Evolutionary conservation across 2,888 invertebrate genomes (phyloP).

Genomic region (Parelbella ahira): DNA sequence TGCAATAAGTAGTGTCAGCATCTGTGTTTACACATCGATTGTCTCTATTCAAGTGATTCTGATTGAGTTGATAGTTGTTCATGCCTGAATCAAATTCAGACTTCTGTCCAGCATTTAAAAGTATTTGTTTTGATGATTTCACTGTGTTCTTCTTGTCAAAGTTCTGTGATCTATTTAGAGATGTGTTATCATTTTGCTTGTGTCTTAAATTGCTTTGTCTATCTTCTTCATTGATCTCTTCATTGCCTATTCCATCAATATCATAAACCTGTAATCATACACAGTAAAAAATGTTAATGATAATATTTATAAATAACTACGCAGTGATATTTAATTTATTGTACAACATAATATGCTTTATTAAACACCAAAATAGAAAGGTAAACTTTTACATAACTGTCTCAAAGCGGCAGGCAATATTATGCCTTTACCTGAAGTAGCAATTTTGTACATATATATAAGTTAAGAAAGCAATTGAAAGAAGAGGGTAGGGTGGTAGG

Average conservation of each 20-base stretch:
- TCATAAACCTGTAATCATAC: conserved; percentile 64
- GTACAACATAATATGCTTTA: no score
- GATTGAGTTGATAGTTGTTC: conserved; percentile 70
- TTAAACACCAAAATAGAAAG: no score
- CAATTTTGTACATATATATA: no score
- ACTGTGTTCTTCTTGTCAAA: conserved; percentile 51
- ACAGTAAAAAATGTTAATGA: no score
- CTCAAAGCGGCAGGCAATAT: no score
- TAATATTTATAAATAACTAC: no score
- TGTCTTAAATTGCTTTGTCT: conserved; percentile 39
- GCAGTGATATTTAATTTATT: no score
- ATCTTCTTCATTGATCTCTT: conserved; percentile 63
- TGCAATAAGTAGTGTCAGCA: conserved; percentile 70
- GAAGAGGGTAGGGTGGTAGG: no score
- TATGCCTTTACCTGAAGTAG: no score
- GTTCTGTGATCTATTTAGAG: conserved; percentile 43
- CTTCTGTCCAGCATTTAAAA: conserved; percentile 71
- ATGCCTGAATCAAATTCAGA: conserved; percentile 75
- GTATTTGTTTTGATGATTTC: conserved; percentile 73
- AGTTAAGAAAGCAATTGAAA: no score
- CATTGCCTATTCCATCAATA: conserved; percentile 68
- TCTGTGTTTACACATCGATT: conserved; percentile 45
- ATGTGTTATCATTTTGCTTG: conserved; percentile 44
- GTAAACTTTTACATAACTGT: no score
- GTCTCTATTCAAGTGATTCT: conserved; percentile 48